Evolutionary conservation across 2,888 invertebrate genomes (phyloP).

Genomic region (Drosophila maculinotata): DNA sequence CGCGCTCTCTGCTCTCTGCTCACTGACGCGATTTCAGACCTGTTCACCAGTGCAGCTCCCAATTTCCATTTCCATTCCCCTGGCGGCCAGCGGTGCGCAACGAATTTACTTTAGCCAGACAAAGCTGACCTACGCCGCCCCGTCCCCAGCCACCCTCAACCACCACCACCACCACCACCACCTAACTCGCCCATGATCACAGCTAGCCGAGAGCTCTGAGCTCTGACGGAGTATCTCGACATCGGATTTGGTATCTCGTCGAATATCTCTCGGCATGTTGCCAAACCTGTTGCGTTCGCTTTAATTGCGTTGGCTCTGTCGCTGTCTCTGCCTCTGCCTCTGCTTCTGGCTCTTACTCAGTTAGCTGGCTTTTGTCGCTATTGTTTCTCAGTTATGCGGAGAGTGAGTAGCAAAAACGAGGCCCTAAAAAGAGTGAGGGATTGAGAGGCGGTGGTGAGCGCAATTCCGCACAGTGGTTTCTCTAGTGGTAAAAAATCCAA

Average conservation of each 20-base stretch:
- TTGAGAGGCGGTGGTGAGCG: not conserved
- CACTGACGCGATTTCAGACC: slow-evolving; percentile 15
- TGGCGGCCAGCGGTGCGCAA: slow-evolving; percentile 47
- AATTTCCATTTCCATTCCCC: slow-evolving; percentile 4
- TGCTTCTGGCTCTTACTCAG: not conserved
- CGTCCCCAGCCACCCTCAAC: not conserved
- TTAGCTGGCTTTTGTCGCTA: slow-evolving; percentile 8
- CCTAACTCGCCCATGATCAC: slow-evolving; percentile 19
- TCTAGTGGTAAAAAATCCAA: not conserved
- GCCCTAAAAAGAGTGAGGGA: slow-evolving; percentile 7
- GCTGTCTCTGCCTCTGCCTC: not conserved
- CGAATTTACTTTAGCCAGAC: slow-evolving; percentile 41
- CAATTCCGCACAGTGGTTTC: slow-evolving; percentile 6
- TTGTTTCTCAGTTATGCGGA: slow-evolving; percentile 9
- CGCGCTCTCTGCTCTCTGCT: slow-evolving; percentile 36
- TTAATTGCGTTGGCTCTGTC: slow-evolving; percentile 38
- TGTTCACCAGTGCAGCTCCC: slow-evolving; percentile 23
- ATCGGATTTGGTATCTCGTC: slow-evolving; percentile 32
- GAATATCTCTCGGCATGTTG: slow-evolving; percentile 52
- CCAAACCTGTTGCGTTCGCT: slow-evolving; percentile 62
- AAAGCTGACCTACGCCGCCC: slow-evolving; percentile 7
- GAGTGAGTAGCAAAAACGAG: slow-evolving; percentile 2
- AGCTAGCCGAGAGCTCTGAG: slow-evolving; percentile 26
- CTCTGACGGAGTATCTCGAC: slow-evolving; percentile 21
- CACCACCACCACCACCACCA: not conserved